Evolutionary conservation across 2,797 vertebrate genomes (phyloP).

Genomic region (Fistularia tabacaria): DNA sequence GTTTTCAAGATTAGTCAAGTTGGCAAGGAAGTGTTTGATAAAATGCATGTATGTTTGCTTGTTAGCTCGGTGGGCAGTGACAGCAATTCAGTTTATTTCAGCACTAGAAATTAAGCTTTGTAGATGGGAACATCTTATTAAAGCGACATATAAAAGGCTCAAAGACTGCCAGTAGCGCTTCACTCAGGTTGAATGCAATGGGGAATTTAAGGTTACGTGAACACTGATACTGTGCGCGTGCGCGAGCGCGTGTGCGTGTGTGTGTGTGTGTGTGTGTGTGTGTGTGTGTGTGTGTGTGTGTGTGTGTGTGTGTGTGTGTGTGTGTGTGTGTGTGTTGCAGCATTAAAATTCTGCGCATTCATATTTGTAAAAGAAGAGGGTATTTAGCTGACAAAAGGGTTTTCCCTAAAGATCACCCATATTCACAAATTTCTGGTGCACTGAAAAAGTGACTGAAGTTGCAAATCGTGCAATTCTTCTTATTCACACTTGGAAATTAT

Average conservation of each 20-base stretch:
- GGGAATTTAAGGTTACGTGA: slow-evolving; percentile 15
- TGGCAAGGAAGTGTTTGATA: no score
- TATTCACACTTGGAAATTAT: no score
- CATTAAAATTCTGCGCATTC: background rate
- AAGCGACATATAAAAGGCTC: slow-evolving; percentile 33
- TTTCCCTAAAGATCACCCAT: background rate
- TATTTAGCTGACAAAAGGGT: background rate
- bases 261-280: no score
- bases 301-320: no score
- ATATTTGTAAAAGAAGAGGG: background rate
- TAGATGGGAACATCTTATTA: slow-evolving; percentile 52
- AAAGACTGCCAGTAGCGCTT: slow-evolving; percentile 18
- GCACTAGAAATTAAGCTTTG: slow-evolving; percentile 33
- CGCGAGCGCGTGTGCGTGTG: no score
- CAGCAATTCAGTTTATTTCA: slow-evolving; percentile 21
- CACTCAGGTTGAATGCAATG: slow-evolving; percentile 1
- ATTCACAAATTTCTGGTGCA: background rate
- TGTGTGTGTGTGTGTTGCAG: slow-evolving; percentile 7
- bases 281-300: no score
- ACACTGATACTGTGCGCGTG: slow-evolving; percentile 11
- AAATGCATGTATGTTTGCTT: no score
- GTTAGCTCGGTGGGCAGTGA: no score
- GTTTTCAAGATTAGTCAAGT: no score
- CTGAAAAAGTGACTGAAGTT: background rate
- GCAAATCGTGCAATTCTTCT: background rate